Conservation (phyloP, 1,140 invertebrate genomes). For the Drosophila nigromelanica region DNA sequence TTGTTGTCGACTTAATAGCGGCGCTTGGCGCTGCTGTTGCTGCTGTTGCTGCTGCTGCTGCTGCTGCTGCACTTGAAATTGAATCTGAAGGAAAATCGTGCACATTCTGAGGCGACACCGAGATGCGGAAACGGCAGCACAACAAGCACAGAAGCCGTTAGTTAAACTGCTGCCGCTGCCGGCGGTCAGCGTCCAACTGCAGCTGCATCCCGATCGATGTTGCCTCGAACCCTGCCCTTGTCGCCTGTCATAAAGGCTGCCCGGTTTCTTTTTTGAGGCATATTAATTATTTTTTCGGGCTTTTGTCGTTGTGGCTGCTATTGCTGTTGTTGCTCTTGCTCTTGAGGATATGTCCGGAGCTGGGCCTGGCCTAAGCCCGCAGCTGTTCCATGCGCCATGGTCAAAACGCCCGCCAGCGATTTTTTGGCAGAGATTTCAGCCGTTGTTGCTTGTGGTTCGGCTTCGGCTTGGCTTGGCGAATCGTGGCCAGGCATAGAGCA, state of each 20-base stretch:
- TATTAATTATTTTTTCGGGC: slow-evolving; percentile 78
- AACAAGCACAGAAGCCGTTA: slow-evolving; percentile 81
- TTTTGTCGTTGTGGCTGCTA: slow-evolving; percentile 62
- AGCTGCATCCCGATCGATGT: slow-evolving; percentile 45
- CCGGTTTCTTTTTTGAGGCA: slow-evolving; percentile 74
- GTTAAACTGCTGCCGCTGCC: slow-evolving; percentile 69
- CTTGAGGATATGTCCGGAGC: slow-evolving; percentile 68
- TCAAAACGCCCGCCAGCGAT: slow-evolving; percentile 71
- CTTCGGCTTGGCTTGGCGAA: slow-evolving; percentile 29
- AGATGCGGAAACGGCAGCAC: slow-evolving; percentile 80
- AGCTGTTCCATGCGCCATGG: slow-evolving; percentile 56
- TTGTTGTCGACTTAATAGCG: slow-evolving; percentile 81
- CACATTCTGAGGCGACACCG: slow-evolving; percentile 80
- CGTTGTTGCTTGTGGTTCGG: slow-evolving; percentile 25
- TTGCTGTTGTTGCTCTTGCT: slow-evolving; percentile 49
- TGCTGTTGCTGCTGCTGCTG: slow-evolving; percentile 30
- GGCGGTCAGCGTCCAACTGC: slow-evolving; percentile 62
- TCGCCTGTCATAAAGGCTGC: slow-evolving; percentile 77
- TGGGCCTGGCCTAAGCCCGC: slow-evolving; percentile 64
- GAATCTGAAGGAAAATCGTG: slow-evolving; percentile 80
- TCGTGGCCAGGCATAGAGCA: slow-evolving; percentile 63
- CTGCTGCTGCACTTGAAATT: slow-evolving; percentile 78
- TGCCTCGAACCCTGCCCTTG: slow-evolving; percentile 64
- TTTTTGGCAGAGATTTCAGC: slow-evolving; percentile 71
- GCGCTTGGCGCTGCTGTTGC: slow-evolving; percentile 65